Percentiles rank a stretch among this genome's conserved stretches.
phyloP scores from a whole-genome alignment of 1,140 invertebrate genomes.

The Ips nitidus region DNA sequence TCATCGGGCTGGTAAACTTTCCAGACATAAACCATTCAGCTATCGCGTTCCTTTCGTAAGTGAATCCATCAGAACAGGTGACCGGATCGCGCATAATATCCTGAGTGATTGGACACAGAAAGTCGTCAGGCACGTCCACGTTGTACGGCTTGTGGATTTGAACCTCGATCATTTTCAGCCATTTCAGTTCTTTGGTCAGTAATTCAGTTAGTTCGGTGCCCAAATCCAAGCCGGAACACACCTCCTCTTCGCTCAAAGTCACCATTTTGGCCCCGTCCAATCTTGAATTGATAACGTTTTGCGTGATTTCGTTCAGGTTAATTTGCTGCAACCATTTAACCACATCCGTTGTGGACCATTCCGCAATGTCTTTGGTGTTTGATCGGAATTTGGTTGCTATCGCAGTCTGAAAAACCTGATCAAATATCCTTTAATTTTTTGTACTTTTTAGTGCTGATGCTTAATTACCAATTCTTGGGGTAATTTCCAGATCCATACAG shows the following conservation, averaged over 20 bases:
- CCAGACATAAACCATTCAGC: constrained; percentile 73
- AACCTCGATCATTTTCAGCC: constrained; percentile 55
- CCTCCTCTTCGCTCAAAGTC: constrained; percentile 56
- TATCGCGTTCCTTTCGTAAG: constrained; percentile 75
- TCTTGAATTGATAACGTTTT: constrained; percentile 54
- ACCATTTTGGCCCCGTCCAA: constrained; percentile 65
- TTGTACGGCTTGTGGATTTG: constrained; percentile 36
- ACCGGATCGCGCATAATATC: constrained; percentile 80
- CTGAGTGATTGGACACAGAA: constrained; percentile 80
- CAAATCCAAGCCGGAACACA: constrained; percentile 58
- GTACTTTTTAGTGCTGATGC: background rate
- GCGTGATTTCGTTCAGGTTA: constrained; percentile 56
- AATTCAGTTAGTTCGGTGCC: constrained; percentile 50
- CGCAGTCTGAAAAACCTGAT: constrained; percentile 48
- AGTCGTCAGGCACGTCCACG: constrained; percentile 63
- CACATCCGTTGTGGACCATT: constrained; percentile 65
- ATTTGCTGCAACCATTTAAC: constrained; percentile 64
- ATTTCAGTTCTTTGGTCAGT: constrained; percentile 54
- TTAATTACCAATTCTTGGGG: constrained; percentile 57
- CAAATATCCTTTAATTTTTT: constrained; percentile 11
- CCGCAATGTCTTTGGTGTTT: constrained; percentile 46
- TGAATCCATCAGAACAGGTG: constrained; percentile 75
- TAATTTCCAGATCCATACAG: constrained; percentile 59
- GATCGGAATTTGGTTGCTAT: constrained; percentile 47
- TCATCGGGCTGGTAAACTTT: constrained; percentile 75